Evolutionary conservation across 2,797 vertebrate genomes (phyloP).

Genomic region (Pseudopleuronectes americanus): DNA sequence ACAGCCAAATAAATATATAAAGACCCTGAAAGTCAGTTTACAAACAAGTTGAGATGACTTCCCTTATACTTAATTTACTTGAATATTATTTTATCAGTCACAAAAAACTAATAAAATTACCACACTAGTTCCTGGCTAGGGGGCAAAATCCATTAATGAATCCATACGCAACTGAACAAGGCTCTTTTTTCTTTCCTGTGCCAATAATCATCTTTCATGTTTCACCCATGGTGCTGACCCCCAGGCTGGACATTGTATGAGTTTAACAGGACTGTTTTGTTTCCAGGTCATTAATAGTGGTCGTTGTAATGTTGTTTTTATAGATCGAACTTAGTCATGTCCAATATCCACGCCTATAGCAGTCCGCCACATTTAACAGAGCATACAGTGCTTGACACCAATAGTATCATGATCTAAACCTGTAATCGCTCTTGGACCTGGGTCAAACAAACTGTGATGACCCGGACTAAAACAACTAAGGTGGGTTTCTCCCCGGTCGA

Average conservation of each 20-base stretch:
- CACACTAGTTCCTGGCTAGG: no score
- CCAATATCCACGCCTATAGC: neutral
- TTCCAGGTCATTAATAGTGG: neutral
- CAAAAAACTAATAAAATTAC: no score
- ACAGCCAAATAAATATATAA: neutral
- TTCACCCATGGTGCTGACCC: neutral
- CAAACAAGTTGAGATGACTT: no score
- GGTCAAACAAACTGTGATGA: constrained; percentile 10
- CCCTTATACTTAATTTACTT: no score
- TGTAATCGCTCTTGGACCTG: neutral
- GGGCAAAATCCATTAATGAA: no score
- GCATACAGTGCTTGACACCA: neutral
- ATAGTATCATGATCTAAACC: neutral
- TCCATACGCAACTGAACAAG: neutral
- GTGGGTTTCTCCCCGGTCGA: constrained; percentile 35
- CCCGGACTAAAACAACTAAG: neutral
- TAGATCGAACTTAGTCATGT: neutral
- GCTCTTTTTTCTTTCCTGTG: neutral
- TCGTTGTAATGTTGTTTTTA: neutral
- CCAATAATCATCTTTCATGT: neutral
- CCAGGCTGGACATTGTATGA: neutral
- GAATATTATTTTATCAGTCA: no score
- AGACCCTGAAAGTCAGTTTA: no score
- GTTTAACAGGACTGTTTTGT: neutral
- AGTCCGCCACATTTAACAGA: neutral